Conservation (phyloP, 2,797 vertebrate genomes). For the Tachyglossus aculeatus region DNA sequence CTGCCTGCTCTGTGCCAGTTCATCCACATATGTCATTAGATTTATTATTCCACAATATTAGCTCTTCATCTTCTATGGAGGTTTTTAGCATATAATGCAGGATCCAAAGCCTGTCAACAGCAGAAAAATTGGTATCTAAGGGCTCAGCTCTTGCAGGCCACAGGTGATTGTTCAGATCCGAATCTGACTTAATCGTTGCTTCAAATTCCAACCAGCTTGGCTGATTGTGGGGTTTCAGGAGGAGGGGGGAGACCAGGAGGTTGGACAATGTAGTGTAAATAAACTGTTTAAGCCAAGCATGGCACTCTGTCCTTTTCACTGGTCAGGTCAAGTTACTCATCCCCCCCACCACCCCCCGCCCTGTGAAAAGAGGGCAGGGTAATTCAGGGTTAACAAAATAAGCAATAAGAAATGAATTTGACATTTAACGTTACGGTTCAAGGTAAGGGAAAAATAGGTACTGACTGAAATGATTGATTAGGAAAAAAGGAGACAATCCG, state of each 20-base stretch:
- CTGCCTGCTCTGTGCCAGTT: too few species aligned
- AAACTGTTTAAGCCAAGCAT: too few species aligned
- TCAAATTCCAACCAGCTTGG: conserved; percentile 8
- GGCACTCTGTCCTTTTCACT: too few species aligned
- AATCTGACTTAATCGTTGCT: conserved; percentile 15
- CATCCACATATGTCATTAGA: too few species aligned
- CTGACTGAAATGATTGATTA: background rate
- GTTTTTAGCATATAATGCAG: background rate
- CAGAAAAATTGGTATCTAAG: conserved; percentile 32
- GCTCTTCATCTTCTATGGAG: background rate
- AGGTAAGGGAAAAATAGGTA: conserved; percentile 37
- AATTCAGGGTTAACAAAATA: conserved; percentile 18
- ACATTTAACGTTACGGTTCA: background rate
- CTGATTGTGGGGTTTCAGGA: conserved; percentile 27
- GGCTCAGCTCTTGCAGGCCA: background rate
- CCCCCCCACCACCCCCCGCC: too few species aligned
- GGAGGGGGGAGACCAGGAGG: too few species aligned
- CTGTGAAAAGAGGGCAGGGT: too few species aligned
- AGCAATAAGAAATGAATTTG: conserved; percentile 4
- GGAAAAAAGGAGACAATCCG: conserved; percentile 11
- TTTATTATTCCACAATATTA: too few species aligned
- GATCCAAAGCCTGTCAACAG: conserved; percentile 21
- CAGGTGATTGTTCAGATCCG: background rate
- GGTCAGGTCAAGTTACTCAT: too few species aligned
- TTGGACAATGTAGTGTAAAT: too few species aligned